These are phyloP conservation scores for Tridacna crocea DNA, from an alignment of 2,888 invertebrate species.

Conservation along the genomic window DNA sequence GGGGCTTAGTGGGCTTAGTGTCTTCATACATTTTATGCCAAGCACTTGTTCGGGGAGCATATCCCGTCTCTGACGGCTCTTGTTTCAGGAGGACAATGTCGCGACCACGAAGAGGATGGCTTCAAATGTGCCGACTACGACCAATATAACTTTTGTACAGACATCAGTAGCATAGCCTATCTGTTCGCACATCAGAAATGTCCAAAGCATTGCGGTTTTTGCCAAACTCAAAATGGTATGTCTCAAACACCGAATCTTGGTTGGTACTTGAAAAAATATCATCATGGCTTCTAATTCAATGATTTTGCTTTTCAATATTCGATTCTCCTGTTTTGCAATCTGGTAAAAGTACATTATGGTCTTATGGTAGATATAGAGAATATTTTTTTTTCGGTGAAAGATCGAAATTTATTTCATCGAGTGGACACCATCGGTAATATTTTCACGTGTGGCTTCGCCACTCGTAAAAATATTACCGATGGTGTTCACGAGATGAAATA, in stretches of 20 bases:
- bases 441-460: too few relatives aligned
- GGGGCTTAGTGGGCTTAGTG: neutral
- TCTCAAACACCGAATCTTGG: neutral
- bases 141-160: constrained; percentile 44
- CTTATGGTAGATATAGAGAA: neutral
- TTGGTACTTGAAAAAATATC: neutral
- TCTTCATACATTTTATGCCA: neutral
- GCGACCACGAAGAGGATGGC: constrained; percentile 30
- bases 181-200: constrained; percentile 47
- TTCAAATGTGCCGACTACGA: constrained; percentile 34
- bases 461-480: too few relatives aligned
- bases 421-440: too few relatives aligned
- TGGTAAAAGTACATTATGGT: neutral
- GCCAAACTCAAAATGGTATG: constrained; percentile 16
- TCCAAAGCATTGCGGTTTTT: constrained; percentile 43
- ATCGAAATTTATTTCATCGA: too few relatives aligned
- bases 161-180: constrained; percentile 31
- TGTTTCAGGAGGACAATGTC: constrained; percentile 15
- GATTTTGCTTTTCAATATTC: neutral
- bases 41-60: too few relatives aligned
- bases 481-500: too few relatives aligned
- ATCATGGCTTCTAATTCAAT: neutral
- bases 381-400: too few relatives aligned
- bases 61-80: too few relatives aligned
- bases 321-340: neutral